phyloP scores from a whole-genome alignment of 2,888 invertebrate genomes.

The Andrena bicolor region DNA sequence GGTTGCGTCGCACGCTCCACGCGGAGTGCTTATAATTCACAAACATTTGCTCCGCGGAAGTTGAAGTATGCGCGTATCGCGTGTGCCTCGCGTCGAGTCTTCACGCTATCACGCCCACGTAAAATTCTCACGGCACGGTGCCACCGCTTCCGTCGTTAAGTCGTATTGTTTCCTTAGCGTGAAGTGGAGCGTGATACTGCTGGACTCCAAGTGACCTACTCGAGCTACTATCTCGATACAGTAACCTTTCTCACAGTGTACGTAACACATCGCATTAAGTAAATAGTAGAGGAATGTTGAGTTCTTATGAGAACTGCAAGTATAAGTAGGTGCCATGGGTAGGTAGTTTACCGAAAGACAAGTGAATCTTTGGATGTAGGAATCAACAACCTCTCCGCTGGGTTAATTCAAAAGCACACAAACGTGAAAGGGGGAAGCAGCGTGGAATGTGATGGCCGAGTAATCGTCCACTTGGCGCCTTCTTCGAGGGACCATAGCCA shows the following conservation, averaged over 20 bases:
- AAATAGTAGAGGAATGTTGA: no score
- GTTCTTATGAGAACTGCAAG: no score
- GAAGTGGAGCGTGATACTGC: neutral
- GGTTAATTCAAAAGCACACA: no score
- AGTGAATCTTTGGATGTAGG: no score
- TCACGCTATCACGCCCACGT: neutral
- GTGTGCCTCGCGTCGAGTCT: neutral
- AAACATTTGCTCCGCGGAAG: constrained; percentile 32
- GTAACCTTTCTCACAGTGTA: no score
- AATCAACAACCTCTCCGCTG: no score
- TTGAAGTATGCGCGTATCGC: constrained; percentile 5
- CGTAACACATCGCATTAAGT: no score
- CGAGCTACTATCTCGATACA: neutral
- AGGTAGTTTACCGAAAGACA: no score
- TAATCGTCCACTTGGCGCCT: neutral
- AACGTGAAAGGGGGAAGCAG: neutral
- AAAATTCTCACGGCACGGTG: constrained; percentile 12
- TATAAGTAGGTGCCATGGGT: no score
- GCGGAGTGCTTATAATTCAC: constrained; percentile 42
- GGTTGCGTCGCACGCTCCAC: constrained; percentile 28
- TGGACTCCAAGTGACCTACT: neutral
- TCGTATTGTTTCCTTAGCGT: neutral
- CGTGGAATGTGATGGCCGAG: neutral
- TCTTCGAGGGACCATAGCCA: neutral
- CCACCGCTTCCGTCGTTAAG: neutral